A percentile compares a stretch with the other conserved stretches of the same genome.
Evolutionary conservation across 2,888 invertebrate genomes (phyloP).

Genomic region (Stegophylla sp.): DNA sequence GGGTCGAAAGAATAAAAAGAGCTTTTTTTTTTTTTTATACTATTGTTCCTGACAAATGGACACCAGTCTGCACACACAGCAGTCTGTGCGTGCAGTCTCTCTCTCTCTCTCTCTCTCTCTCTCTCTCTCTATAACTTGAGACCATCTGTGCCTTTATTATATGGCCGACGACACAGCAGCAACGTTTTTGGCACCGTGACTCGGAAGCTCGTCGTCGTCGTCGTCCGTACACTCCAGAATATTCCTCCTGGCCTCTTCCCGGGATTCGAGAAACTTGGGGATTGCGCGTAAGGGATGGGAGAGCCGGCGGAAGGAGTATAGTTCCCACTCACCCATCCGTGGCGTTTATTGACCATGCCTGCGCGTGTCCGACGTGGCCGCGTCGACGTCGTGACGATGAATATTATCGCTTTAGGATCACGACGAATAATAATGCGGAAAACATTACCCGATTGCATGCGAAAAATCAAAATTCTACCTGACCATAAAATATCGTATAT

Average conservation of each 20-base stretch:
- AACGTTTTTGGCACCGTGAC: constrained; percentile 36
- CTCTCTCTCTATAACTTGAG: constrained; percentile 43
- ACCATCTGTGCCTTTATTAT: constrained; percentile 43
- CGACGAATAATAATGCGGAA: background rate
- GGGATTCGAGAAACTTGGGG: too few species aligned
- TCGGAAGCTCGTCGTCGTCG: background rate
- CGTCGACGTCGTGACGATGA: background rate
- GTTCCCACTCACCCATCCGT: background rate
- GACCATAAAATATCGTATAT: too few species aligned
- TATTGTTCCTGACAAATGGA: constrained; percentile 29
- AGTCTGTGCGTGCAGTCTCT: too few species aligned
- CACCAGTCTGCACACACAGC: background rate
- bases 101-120: too few species aligned
- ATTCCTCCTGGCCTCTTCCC: background rate
- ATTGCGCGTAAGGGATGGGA: too few species aligned
- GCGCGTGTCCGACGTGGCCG: too few species aligned
- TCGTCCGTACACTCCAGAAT: background rate
- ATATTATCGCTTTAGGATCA: background rate
- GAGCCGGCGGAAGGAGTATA: too few species aligned
- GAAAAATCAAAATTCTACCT: too few species aligned
- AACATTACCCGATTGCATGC: too few species aligned
- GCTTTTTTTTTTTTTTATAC: constrained; percentile 2
- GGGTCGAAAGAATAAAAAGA: constrained; percentile 20
- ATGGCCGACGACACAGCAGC: constrained; percentile 19
- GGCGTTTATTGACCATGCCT: background rate